phyloP scores from a whole-genome alignment of 2,888 invertebrate genomes.

The Trachelus iudaicus region DNA sequence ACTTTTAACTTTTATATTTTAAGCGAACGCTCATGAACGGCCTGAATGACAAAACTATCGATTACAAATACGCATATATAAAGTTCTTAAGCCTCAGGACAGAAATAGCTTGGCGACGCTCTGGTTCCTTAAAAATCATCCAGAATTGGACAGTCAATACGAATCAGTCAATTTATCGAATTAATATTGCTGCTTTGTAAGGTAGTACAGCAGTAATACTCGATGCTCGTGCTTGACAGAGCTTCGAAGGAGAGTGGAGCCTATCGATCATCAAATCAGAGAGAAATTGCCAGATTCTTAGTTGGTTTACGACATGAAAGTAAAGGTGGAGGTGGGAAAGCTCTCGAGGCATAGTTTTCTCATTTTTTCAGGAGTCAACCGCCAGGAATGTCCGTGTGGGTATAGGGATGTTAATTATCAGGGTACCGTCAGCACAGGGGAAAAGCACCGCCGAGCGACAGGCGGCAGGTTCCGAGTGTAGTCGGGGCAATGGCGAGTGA shows the following conservation, averaged over 20 bases:
- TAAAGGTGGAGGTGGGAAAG: slow-evolving; percentile 6
- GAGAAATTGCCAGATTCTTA: slow-evolving; percentile 19
- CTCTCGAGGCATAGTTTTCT: slow-evolving; percentile 45
- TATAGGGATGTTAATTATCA: slow-evolving; percentile 60
- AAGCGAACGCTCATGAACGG: no score
- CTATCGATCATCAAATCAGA: neutral
- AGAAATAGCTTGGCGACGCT: no score
- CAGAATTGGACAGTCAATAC: no score
- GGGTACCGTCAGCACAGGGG: slow-evolving; percentile 42
- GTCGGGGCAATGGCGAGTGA: slow-evolving; percentile 24
- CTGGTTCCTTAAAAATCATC: no score
- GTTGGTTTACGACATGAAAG: slow-evolving; percentile 11
- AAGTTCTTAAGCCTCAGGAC: no score
- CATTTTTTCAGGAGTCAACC: slow-evolving; percentile 58
- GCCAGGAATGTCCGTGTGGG: slow-evolving; percentile 20
- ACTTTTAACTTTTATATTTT: no score
- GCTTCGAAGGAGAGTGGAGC: no score
- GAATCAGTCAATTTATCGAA: no score
- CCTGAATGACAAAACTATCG: no score
- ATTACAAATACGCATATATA: no score
- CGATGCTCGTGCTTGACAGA: neutral
- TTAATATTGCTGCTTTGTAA: no score
- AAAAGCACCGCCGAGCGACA: slow-evolving; percentile 43
- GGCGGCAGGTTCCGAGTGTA: slow-evolving; percentile 17
- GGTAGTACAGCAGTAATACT: no score